phyloP scores from a whole-genome alignment of 2,113 vertebrate genomes.

The Gambusia affinis region DNA sequence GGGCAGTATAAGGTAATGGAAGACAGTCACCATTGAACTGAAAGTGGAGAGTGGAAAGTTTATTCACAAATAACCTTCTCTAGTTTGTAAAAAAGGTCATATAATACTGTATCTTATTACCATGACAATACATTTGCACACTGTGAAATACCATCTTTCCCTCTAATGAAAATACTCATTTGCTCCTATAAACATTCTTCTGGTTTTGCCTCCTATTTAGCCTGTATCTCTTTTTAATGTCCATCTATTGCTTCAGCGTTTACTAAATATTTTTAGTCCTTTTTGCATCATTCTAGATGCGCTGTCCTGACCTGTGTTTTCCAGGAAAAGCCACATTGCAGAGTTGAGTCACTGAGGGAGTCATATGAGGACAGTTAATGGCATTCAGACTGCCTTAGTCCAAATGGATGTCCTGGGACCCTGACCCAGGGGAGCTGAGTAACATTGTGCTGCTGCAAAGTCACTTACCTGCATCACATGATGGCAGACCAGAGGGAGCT shows the following conservation, averaged over 20 bases:
- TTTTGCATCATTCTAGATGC: conserved; percentile 23
- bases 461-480: conserved; percentile 55
- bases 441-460: conserved; percentile 68
- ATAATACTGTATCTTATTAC: conserved; percentile 4
- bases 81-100: conserved; percentile 37
- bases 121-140: conserved; percentile 13
- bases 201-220: conserved; percentile 1
- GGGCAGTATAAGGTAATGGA: conserved; percentile 55
- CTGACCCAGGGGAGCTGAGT: conserved; percentile 49
- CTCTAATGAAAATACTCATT: conserved; percentile 20
- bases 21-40: not conserved
- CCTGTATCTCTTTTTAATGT: not conserved
- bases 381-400: conserved; percentile 38
- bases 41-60: not conserved
- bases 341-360: conserved; percentile 17
- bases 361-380: conserved; percentile 41
- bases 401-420: conserved; percentile 47
- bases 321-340: conserved; percentile 20
- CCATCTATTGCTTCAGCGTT: conserved; percentile 18
- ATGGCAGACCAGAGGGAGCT: conserved; percentile 1
- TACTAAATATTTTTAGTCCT: conserved; percentile 36
- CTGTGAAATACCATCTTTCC: conserved; percentile 3
- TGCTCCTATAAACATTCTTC: conserved; percentile 17
- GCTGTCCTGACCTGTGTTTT: conserved; percentile 7
- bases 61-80: conserved; percentile 27